Evolutionary conservation across 2,113 vertebrate species (phyloP).

Genomic region (Nycticebus coucang): DNA sequence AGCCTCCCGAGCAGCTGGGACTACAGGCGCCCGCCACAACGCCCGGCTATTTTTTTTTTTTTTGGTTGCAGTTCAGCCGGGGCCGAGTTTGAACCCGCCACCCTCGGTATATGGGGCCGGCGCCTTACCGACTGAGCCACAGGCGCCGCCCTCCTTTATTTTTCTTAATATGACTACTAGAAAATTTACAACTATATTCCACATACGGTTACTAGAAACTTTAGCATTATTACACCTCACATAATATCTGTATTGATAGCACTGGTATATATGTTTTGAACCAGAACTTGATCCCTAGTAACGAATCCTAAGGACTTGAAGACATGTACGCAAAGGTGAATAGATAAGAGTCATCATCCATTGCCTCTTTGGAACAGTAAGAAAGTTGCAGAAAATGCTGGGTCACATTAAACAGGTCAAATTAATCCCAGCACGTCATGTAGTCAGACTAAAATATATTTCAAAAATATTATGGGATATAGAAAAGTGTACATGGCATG

Average conservation of each 20-base stretch:
- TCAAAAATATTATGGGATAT: not conserved
- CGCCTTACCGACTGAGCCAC: too few relatives aligned
- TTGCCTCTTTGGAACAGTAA: not conserved
- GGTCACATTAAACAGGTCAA: rapidly evolving
- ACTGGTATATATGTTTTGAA: not conserved
- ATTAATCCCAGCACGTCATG: not conserved
- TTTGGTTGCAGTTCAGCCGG: too few relatives aligned
- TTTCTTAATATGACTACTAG: not conserved
- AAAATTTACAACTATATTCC: not conserved
- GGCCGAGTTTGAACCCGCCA: too few relatives aligned
- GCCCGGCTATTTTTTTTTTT: too few relatives aligned
- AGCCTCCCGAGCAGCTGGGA: too few relatives aligned
- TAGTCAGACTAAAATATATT: not conserved
- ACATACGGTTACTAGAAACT: not conserved
- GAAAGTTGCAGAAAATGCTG: rapidly evolving
- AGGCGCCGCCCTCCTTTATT: too few relatives aligned
- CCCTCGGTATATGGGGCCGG: too few relatives aligned
- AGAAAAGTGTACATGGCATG: not conserved
- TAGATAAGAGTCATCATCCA: too few relatives aligned
- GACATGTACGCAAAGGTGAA: not conserved
- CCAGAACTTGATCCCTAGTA: not conserved
- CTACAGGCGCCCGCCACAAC: too few relatives aligned
- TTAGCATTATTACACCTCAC: not conserved
- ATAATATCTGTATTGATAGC: rapidly evolving
- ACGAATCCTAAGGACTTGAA: not conserved